Conservation (phyloP, 2,797 vertebrate genomes). For the Glossophaga mutica region DNA sequence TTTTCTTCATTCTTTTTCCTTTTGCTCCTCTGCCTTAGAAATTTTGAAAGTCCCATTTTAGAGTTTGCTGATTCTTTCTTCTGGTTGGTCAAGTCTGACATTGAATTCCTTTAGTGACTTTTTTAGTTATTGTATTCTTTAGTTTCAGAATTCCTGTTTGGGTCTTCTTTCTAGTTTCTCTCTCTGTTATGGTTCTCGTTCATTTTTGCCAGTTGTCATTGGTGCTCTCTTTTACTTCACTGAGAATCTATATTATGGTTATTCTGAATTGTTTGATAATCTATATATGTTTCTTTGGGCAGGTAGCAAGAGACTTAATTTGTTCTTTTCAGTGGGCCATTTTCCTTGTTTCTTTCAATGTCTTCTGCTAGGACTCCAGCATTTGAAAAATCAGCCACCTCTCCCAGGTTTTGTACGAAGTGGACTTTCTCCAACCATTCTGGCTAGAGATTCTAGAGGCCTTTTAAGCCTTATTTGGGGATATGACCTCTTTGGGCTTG, state of each 20-base stretch:
- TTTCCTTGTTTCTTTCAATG: neutral
- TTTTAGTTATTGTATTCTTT: neutral
- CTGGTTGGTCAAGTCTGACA: neutral
- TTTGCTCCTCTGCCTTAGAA: neutral
- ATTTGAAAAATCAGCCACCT: neutral
- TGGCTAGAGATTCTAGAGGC: neutral
- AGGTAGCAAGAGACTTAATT: neutral
- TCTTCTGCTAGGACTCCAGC: neutral
- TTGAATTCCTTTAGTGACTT: neutral
- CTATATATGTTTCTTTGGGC: neutral
- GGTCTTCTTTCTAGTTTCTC: neutral
- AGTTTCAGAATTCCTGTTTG: neutral
- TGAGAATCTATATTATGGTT: neutral
- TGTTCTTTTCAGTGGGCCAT: neutral
- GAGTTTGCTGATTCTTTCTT: neutral
- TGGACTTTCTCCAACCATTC: neutral
- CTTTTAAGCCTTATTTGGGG: neutral
- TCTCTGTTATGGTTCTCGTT: neutral
- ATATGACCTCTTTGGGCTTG: neutral
- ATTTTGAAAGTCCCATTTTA: neutral
- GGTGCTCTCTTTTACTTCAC: neutral
- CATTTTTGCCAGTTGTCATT: neutral
- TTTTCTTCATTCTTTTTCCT: neutral
- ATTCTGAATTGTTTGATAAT: neutral
- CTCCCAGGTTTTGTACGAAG: neutral